phyloP scores from a whole-genome alignment of 2,797 vertebrate genomes.

The Parauchenoglanis ngamensis region DNA sequence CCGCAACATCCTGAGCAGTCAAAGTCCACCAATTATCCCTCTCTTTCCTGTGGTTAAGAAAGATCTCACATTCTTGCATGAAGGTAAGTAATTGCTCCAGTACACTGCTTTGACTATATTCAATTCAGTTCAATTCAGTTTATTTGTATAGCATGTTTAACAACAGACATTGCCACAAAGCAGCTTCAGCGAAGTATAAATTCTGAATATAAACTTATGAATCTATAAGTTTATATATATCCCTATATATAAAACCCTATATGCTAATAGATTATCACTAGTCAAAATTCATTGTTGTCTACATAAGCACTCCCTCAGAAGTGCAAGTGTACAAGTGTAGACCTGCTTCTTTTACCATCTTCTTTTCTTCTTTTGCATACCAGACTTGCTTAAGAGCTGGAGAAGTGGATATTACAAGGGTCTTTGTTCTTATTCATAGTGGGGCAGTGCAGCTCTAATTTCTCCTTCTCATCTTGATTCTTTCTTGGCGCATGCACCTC shows the following conservation, averaged over 20 bases:
- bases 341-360: neutral
- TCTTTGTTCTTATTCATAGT: neutral
- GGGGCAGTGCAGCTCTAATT: neutral
- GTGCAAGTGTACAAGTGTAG: neutral
- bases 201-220: no score
- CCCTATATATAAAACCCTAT: no score
- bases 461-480: neutral
- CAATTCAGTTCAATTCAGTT: no score
- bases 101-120: neutral
- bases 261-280: neutral
- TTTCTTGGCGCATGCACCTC: neutral
- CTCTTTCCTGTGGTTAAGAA: slow-evolving; percentile 98
- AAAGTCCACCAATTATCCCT: slow-evolving; percentile 95
- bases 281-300: neutral
- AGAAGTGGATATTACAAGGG: neutral
- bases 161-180: neutral
- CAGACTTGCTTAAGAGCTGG: neutral
- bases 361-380: neutral
- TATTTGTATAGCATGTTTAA: neutral
- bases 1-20: slow-evolving; percentile 94
- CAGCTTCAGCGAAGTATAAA: no score
- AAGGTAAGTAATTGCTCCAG: slow-evolving; percentile 77
- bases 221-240: no score
- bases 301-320: neutral
- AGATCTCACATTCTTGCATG: slow-evolving; percentile 97